Percentiles rank a stretch among this genome's conserved stretches.
These are phyloP conservation scores for Spizella passerina DNA, from an alignment of 2,797 vertebrate genomes.

Conservation along the genomic window DNA sequence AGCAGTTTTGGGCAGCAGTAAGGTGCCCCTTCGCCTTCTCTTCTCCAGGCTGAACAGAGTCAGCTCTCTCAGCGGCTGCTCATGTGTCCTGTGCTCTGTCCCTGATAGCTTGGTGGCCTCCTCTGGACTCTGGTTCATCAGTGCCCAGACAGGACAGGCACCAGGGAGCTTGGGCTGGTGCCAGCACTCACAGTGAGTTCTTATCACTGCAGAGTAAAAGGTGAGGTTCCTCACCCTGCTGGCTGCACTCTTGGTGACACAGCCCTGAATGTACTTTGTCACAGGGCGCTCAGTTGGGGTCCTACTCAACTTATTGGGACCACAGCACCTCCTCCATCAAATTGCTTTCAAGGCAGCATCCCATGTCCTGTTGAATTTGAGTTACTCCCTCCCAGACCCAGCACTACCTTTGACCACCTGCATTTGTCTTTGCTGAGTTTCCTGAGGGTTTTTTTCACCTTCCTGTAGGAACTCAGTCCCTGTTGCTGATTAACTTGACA, in stretches of 20 bases:
- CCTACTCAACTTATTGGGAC: background rate
- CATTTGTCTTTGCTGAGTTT: background rate
- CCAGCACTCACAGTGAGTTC: background rate
- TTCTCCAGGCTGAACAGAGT: background rate
- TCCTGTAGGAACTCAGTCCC: background rate
- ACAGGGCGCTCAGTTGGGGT: rapidly evolving
- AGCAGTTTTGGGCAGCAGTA: background rate
- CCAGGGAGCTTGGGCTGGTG: background rate
- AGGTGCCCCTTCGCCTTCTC: background rate
- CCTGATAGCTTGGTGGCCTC: background rate
- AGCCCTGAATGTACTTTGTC: background rate
- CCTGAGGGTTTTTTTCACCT: background rate
- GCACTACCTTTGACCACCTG: background rate
- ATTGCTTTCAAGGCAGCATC: background rate
- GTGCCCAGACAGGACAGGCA: background rate
- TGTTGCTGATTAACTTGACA: rapidly evolving
- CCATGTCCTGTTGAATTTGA: background rate
- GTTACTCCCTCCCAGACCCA: background rate
- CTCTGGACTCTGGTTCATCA: background rate
- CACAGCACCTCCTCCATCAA: background rate
- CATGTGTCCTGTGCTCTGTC: background rate
- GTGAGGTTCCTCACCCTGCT: background rate
- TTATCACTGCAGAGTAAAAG: background rate
- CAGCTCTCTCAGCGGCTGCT: background rate
- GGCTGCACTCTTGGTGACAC: background rate